Evolutionary conservation across 2,888 invertebrate species (phyloP).

Genomic region (Microlaimidae sp.): DNA sequence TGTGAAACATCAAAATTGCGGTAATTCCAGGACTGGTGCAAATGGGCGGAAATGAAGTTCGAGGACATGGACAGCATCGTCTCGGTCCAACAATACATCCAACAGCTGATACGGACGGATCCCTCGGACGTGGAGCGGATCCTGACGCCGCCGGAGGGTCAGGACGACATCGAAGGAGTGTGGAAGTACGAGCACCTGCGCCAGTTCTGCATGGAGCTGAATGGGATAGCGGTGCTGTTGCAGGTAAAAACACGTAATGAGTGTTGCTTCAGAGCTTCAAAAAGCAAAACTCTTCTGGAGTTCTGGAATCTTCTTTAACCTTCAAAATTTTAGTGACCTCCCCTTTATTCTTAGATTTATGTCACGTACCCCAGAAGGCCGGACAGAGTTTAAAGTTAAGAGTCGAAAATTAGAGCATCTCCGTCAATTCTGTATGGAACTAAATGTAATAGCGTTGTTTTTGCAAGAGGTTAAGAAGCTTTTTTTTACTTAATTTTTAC

Average conservation of each 20-base stretch:
- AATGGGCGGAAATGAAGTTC: constrained; percentile 92
- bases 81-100: constrained; percentile 95
- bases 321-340: no score
- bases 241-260: constrained; percentile 44
- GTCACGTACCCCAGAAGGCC: no score
- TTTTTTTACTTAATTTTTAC: no score
- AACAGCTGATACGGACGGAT: constrained; percentile 82
- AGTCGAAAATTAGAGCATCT: no score
- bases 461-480: constrained; percentile 53
- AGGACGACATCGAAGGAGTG: constrained; percentile 95
- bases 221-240: constrained; percentile 86
- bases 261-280: no score
- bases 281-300: no score
- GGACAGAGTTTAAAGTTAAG: no score
- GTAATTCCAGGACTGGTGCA: constrained; percentile 63
- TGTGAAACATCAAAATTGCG: no score
- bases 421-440: constrained; percentile 95
- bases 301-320: no score
- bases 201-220: constrained; percentile 97
- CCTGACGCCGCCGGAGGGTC: constrained; percentile 83
- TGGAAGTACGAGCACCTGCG: constrained; percentile 99
- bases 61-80: constrained; percentile 99
- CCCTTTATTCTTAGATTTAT: no score
- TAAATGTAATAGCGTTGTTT: constrained; percentile 91
- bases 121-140: constrained; percentile 82